Conservation (phyloP, 2,113 vertebrate genomes). For the Ptilorrhoa leucosticta region DNA sequence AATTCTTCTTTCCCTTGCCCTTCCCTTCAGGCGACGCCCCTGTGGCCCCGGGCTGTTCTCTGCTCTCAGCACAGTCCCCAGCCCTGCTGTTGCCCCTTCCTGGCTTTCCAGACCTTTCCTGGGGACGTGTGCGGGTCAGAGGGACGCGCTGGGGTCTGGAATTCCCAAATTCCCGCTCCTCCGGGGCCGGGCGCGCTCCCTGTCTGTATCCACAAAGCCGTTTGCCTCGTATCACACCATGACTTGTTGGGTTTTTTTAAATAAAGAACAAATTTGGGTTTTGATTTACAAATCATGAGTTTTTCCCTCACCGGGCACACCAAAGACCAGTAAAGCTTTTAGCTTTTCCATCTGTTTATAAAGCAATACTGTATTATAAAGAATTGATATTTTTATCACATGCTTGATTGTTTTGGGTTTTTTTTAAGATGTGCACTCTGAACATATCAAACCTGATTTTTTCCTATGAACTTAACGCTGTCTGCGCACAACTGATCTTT, state of each 20-base stretch:
- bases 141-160: background rate
- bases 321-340: constrained; percentile 82
- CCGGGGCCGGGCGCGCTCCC: background rate
- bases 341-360: constrained; percentile 84
- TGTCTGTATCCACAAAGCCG: background rate
- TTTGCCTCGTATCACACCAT: constrained; percentile 37
- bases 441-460: constrained; percentile 77
- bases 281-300: constrained; percentile 68
- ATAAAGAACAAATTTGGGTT: constrained; percentile 70
- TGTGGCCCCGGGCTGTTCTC: background rate
- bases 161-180: background rate
- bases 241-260: constrained; percentile 2
- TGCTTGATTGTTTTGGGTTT: constrained; percentile 71
- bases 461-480: constrained; percentile 79
- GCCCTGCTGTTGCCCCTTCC: background rate
- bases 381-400: constrained; percentile 78
- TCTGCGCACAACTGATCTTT: constrained; percentile 76
- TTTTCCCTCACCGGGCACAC: constrained; percentile 75
- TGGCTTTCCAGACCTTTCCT: background rate
- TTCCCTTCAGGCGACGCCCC: background rate
- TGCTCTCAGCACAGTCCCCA: background rate
- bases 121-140: background rate
- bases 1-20: constrained; percentile 6
- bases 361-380: constrained; percentile 88
- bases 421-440: constrained; percentile 75